phyloP scores from a whole-genome alignment of 1,140 invertebrate species.

The Hermatobates lingyangjiaoensis region DNA sequence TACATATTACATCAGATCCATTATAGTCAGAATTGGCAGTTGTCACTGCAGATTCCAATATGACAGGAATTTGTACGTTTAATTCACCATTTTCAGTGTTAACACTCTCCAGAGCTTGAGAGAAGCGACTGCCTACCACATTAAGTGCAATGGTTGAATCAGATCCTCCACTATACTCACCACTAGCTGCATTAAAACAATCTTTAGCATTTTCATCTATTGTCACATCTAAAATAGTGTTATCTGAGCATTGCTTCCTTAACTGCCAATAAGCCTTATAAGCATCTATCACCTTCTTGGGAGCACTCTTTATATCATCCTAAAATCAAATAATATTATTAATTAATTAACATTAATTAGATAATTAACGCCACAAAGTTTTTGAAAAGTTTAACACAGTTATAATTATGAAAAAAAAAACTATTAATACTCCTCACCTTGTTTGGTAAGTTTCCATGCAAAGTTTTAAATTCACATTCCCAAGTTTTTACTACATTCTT shows the following conservation, averaged over 20 bases:
- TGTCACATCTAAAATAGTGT: conserved; percentile 32
- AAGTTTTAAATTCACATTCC: conserved; percentile 55
- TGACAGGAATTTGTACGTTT: too few species aligned
- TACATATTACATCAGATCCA: too few species aligned
- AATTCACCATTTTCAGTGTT: too few species aligned
- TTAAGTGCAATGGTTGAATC: too few species aligned
- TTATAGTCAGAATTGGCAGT: too few species aligned
- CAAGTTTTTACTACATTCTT: conserved; percentile 55
- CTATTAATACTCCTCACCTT: conserved; percentile 30
- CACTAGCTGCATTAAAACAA: conserved; percentile 10
- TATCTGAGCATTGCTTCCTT: conserved; percentile 46
- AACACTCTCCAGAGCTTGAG: too few species aligned
- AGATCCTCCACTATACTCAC: too few species aligned
- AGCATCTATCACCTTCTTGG: conserved; percentile 43
- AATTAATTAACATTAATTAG: conserved; percentile 7
- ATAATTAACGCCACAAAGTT: neutral
- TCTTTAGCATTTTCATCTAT: conserved; percentile 20
- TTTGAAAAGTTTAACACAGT: neutral
- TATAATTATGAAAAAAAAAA: conserved; percentile 10
- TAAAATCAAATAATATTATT: conserved; percentile 23
- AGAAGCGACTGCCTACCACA: too few species aligned
- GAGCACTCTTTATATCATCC: conserved; percentile 58
- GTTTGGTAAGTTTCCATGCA: conserved; percentile 43
- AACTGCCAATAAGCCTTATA: conserved; percentile 64
- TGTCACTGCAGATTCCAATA: too few species aligned